Evolutionary conservation across 2,797 vertebrate species (phyloP), one percentile per base, ranked within the genome.

Genomic region (Lacerta agilis): DNA sequence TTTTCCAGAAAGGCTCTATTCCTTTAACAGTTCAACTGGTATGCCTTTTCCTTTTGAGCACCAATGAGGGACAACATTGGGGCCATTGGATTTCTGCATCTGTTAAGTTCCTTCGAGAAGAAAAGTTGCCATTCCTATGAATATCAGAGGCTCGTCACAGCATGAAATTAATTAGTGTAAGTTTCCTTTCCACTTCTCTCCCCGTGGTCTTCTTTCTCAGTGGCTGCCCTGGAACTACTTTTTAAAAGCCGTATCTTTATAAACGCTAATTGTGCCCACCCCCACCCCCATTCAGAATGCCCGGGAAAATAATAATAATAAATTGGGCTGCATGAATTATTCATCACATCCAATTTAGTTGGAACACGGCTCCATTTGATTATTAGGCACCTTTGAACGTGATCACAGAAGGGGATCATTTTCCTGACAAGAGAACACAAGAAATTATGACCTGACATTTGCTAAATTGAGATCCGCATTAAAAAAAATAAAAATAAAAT

Each of bases 301-400:
- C 43, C 13, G 17, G 58, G 27, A 1, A 10, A 25, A 66, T 38
- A 67, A 73, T 38, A 67, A 66, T 90, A 89, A 92, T 86, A 82
- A 94, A 95, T 85, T 91, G 20, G n/a, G 85, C 23, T 72, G 71
- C 4, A 92, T 91, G 76, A 94, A 95, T 94, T 95, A 92, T 94
- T 91, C 69, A 93, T 80, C 71, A 1, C 86, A 69, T 72, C 41
- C 33, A 89, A 87, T 89, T 92, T 86, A 88, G 38, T 0, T 18
- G 67, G 67, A 91, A 64, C 36, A 79, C 41, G 87, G 25, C 86
- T 93, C n/a, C 77, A 87, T 77, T 76, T 94, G 41, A 79, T 87
- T 90, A 33, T 88, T 92, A 91, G 91, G 20, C 23, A 67, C 13
- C 93, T 93, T 67, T 91, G 43, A 92, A 33, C 17, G 41, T 36